Conservation (phyloP, 2,113 vertebrate species). For the Cranoglanis bouderius region DNA sequence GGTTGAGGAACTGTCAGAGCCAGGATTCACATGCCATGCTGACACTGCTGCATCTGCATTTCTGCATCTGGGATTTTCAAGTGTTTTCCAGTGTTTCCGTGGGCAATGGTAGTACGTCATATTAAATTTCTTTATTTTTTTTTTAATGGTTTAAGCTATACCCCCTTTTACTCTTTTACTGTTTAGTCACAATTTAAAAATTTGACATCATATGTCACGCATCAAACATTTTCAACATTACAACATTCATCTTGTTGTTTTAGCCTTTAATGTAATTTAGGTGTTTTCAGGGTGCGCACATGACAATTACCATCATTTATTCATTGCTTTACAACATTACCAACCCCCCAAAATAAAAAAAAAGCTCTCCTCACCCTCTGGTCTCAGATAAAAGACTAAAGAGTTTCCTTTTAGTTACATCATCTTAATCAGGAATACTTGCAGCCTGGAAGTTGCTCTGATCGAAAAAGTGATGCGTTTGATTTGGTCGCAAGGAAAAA, state of each 20-base stretch:
- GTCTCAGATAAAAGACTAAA: constrained; percentile 2
- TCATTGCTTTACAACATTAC: not conserved
- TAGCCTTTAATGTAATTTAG: not conserved
- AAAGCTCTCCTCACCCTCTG: not conserved
- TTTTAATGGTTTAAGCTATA: not conserved
- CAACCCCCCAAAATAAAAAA: not conserved
- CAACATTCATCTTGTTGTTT: not conserved
- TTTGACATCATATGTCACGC: not conserved
- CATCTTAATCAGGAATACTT: constrained; percentile 5
- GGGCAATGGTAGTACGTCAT: not conserved
- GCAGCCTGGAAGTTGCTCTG: not conserved
- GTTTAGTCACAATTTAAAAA: not conserved
- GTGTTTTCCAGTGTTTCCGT: not conserved
- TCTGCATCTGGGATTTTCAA: not conserved
- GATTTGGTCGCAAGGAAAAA: constrained; percentile 62
- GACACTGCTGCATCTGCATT: too few species aligned
- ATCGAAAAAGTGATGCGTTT: constrained; percentile 49
- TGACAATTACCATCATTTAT: not conserved
- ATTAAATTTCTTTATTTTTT: too few species aligned
- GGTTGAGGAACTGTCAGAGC: too few species aligned
- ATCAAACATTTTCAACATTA: too few species aligned
- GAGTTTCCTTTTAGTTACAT: constrained; percentile 27
- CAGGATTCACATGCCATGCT: too few species aligned
- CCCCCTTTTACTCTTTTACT: not conserved
- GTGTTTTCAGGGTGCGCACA: not conserved